Percentiles rank a stretch among this genome's conserved stretches.
phyloP scores from a whole-genome alignment of 2,888 invertebrate genomes.

The Lasioglossum calceatum region DNA sequence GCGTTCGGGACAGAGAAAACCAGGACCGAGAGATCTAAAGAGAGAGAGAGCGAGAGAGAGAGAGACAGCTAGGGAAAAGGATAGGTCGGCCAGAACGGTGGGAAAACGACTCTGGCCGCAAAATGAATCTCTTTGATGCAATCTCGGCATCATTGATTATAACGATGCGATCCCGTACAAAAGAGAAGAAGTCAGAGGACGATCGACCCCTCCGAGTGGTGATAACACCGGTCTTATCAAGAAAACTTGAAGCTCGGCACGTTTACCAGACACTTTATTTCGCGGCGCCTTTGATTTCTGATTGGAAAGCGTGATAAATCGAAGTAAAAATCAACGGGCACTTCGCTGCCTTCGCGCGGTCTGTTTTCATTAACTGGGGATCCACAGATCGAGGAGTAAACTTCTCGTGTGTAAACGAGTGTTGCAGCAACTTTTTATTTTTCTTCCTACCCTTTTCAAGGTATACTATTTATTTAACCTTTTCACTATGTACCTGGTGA shows the following conservation, averaged over 20 bases:
- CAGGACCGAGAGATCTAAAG: neutral
- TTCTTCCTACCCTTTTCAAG: neutral
- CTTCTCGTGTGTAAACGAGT: no score
- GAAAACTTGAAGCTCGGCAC: constrained; percentile 27
- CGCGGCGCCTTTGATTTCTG: constrained; percentile 24
- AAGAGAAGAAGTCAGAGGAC: constrained; percentile 37
- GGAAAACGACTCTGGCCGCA: constrained; percentile 50
- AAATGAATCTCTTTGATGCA: constrained; percentile 69
- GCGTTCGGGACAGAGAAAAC: constrained; percentile 8
- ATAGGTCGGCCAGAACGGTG: constrained; percentile 28
- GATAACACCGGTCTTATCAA: constrained; percentile 33
- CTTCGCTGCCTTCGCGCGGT: neutral
- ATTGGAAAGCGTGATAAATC: constrained; percentile 25
- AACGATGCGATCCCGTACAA: constrained; percentile 63
- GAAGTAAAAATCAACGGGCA: neutral
- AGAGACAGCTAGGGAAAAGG: constrained; percentile 2
- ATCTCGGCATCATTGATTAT: constrained; percentile 76
- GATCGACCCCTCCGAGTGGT: constrained; percentile 9
- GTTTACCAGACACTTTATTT: constrained; percentile 49
- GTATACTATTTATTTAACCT: neutral
- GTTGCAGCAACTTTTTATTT: neutral
- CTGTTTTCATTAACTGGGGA: neutral
- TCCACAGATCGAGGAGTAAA: neutral
- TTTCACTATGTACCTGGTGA: neutral
- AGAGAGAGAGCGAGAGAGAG: neutral